Conservation (phyloP, 2,888 invertebrate species). For the Mesorhabditis belari region DNA sequence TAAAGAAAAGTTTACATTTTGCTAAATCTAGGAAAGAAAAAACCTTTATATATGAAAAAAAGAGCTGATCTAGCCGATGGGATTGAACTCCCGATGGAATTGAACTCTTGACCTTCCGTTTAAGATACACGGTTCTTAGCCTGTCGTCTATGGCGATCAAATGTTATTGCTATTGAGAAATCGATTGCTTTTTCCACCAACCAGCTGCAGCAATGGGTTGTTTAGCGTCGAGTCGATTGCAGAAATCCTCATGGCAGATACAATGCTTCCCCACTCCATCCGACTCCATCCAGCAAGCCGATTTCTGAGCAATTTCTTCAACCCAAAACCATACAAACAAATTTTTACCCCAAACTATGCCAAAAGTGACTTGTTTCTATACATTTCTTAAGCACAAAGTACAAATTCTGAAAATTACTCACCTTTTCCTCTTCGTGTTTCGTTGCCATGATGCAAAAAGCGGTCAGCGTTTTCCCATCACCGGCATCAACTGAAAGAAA, state of each 20-base stretch:
- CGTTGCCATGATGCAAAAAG: conserved; percentile 40
- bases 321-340: not conserved
- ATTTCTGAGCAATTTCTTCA: conserved; percentile 5
- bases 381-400: too few species aligned
- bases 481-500: conserved; percentile 36
- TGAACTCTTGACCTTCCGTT: too few species aligned
- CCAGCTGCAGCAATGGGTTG: too few species aligned
- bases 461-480: conserved; percentile 33
- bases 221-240: conserved; percentile 39
- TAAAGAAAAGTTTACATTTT: not conserved
- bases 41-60: not conserved
- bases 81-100: conserved; percentile 1
- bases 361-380: too few species aligned
- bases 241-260: conserved; percentile 41
- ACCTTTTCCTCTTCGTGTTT: conserved; percentile 9
- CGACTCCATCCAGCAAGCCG: conserved; percentile 46
- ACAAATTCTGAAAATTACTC: not conserved
- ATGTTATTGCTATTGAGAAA: too few species aligned
- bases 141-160: too few species aligned
- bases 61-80: not conserved
- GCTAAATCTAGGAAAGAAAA: not conserved
- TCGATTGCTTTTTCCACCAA: too few species aligned
- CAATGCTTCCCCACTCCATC: conserved; percentile 43
- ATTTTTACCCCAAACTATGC: too few species aligned
- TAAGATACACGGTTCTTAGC: too few species aligned